Base-by-base conservation (phyloP, 1,140 invertebrate genomes). In the Tetramorium parvispinum region DNA sequence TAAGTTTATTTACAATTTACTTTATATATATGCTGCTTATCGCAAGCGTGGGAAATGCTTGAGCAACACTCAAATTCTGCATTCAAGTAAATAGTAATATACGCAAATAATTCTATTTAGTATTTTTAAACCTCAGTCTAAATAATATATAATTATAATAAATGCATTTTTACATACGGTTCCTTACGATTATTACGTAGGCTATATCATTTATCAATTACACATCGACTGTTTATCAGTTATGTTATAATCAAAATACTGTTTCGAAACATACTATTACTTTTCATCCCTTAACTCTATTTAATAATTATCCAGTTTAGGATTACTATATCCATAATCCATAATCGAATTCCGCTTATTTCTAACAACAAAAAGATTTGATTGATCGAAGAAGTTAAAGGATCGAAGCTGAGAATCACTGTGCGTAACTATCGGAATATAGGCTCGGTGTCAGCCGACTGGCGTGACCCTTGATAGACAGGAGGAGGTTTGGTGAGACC, bases 391-490 rank as follows among this genome's bases (percentile, higher is more conserved):
- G 37, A 55, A 18, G 27, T 63, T 51, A 27, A 27, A 21, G 37
- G 46, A 75, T 37, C 51, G 13, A n/a, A 24, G 37, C 73, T 76
- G 89, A 85, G 79, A 91, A 89, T 76, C 91, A 70, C 79, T 88
- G 81, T 43, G 70, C 21, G 18, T 61, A 61, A 85, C 21, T 71
- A 68, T 57, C 59, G 21, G 81, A 85, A 68, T 70, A 70, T 57
- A 77, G 73, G 59, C 57, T 83, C 75, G 59, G 66, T 87, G 66
- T 81, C 57, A 82, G 68, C 57, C 57, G 53, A 53, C 13, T 93
- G 85, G 91, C 92, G 90, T 94, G 92, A 93, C 85, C 78, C 46
- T 78, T 94, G 92, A 93, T 91, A 76, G 93, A 93, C 92, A 91
- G 91, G 70, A 68, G 68, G 85, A 92, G 82, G 76, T 91, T 79